A percentile compares a stretch with the other conserved stretches of the same genome.
Evolutionary conservation across 1,140 invertebrate species (phyloP).

Genomic region (Bursaphelenchus mucronatus): DNA sequence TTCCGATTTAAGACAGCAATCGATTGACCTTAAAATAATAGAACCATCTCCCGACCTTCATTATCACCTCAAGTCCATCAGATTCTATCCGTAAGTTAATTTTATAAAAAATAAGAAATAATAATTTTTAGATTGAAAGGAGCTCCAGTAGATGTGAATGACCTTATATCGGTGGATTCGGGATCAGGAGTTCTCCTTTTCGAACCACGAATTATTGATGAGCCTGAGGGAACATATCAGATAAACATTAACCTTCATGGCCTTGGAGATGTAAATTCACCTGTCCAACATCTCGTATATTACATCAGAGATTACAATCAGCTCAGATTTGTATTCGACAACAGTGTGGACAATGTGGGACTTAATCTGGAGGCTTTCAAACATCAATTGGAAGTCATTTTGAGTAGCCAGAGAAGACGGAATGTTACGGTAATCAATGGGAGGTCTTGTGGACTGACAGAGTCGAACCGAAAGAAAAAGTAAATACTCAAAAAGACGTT

Average conservation of each 20-base stretch:
- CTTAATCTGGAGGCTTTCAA: constrained; percentile 16
- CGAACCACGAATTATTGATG: constrained; percentile 26
- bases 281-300: constrained; percentile 5
- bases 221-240: constrained; percentile 29
- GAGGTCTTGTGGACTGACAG: constrained; percentile 15
- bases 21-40: background rate
- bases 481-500: background rate
- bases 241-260: constrained; percentile 14
- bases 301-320: constrained; percentile 18
- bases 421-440: constrained; percentile 24
- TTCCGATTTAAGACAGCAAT: constrained; percentile 3
- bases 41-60: background rate
- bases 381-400: constrained; percentile 21
- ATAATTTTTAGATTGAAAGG: background rate
- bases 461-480: background rate
- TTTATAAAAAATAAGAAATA: background rate
- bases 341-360: constrained; percentile 22
- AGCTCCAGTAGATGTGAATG: background rate
- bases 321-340: constrained; percentile 27
- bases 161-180: constrained; percentile 20
- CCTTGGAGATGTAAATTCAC: constrained; percentile 3
- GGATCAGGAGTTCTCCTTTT: constrained; percentile 21
- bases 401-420: constrained; percentile 1
- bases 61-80: constrained; percentile 13
- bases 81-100: constrained; percentile 14